Conservation (phyloP, 2,888 invertebrate species). For the Sylvicola cinctus region DNA sequence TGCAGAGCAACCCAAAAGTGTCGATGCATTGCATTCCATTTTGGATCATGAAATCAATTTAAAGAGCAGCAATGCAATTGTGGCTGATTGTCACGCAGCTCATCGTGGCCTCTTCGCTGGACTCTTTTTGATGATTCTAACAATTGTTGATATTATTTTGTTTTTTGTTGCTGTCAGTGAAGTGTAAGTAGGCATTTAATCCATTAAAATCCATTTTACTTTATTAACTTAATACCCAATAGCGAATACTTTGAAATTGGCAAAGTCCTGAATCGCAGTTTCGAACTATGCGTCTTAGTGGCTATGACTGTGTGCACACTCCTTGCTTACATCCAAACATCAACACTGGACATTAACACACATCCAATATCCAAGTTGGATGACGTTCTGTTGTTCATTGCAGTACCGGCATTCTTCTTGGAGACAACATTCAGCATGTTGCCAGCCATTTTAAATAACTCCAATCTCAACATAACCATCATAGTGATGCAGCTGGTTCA, state of each 20-base stretch:
- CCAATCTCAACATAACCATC: slow-evolving; percentile 29
- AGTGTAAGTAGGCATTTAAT: too few species aligned
- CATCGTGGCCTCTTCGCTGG: slow-evolving; percentile 47
- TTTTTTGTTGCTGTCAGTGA: slow-evolving; percentile 35
- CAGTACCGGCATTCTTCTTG: slow-evolving; percentile 50
- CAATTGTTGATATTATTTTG: slow-evolving; percentile 35
- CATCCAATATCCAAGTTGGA: slow-evolving; percentile 43
- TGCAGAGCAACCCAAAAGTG: slow-evolving; percentile 7
- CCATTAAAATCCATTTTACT: background rate
- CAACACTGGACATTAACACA: slow-evolving; percentile 40
- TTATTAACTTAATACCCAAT: slow-evolving; percentile 7
- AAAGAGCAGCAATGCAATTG: slow-evolving; percentile 36
- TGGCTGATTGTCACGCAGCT: slow-evolving; percentile 56
- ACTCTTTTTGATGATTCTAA: slow-evolving; percentile 31
- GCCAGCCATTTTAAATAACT: slow-evolving; percentile 34
- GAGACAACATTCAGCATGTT: slow-evolving; percentile 46
- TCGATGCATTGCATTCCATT: slow-evolving; percentile 13
- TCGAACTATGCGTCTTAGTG: slow-evolving; percentile 31
- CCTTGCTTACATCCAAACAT: slow-evolving; percentile 39
- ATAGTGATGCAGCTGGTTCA: slow-evolving; percentile 41
- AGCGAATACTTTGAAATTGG: slow-evolving; percentile 30
- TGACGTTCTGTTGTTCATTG: slow-evolving; percentile 46
- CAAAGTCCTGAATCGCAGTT: slow-evolving; percentile 28
- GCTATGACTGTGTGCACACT: slow-evolving; percentile 36
- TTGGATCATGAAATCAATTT: slow-evolving; percentile 28